Conservation (phyloP, 2,888 invertebrate genomes). For the Capitulum mitella region DNA sequence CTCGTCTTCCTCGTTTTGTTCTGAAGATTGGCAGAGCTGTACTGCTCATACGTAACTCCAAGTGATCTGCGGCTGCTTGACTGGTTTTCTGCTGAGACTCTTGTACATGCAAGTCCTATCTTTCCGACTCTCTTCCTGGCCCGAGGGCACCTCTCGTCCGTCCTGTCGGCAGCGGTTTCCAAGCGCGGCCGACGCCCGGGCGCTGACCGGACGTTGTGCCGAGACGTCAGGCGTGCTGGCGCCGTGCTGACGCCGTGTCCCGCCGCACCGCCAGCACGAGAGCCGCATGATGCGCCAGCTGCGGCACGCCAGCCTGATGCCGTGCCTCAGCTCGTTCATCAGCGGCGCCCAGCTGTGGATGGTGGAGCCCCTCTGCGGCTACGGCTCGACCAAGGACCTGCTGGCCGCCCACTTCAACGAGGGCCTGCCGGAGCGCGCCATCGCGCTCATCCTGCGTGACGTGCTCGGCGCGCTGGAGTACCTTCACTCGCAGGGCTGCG, state of each 20-base stretch:
- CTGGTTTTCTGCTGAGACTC: too few relatives aligned
- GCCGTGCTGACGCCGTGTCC: constrained; percentile 36
- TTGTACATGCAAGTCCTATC: too few relatives aligned
- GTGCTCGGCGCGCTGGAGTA: constrained; percentile 72
- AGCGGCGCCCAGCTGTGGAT: constrained; percentile 67
- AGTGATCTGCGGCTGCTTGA: too few relatives aligned
- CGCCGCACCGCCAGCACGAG: constrained; percentile 60
- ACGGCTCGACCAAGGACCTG: constrained; percentile 73
- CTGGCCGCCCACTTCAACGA: constrained; percentile 62
- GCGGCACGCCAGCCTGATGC: constrained; percentile 68
- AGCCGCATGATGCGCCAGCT: constrained; percentile 67
- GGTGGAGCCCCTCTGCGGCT: constrained; percentile 73
- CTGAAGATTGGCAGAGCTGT: background rate
- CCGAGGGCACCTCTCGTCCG: too few relatives aligned
- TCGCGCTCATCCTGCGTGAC: constrained; percentile 69
- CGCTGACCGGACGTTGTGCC: background rate
- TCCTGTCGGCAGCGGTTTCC: too few relatives aligned
- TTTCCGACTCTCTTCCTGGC: too few relatives aligned
- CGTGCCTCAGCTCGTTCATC: constrained; percentile 68
- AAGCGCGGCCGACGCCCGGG: too few relatives aligned
- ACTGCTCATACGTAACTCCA: background rate
- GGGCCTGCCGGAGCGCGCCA: constrained; percentile 73
- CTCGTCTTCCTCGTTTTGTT: background rate
- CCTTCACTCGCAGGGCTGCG: constrained; percentile 71
- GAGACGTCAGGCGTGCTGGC: too few relatives aligned